Percentiles rank a stretch among this genome's conserved stretches.
phyloP scores from a whole-genome alignment of 2,888 invertebrate genomes.

The Archips crataeganus region DNA sequence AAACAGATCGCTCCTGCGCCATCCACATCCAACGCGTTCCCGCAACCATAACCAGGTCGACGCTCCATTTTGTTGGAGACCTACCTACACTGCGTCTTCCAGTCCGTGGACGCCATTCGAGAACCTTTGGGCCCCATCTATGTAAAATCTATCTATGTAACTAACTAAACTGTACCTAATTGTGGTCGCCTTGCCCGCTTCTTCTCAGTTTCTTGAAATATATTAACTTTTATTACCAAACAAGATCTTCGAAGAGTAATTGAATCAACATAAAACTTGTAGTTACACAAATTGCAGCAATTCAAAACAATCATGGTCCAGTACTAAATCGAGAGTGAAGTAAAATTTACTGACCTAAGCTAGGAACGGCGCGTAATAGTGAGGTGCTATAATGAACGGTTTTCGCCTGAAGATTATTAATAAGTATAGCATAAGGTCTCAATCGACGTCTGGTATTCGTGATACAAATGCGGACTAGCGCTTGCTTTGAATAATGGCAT shows the following conservation, averaged over 20 bases:
- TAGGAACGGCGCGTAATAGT: constrained; percentile 66
- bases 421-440: constrained; percentile 46
- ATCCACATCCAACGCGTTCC: too few species aligned
- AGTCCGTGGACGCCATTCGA: too few species aligned
- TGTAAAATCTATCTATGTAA: too few species aligned
- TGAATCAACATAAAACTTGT: constrained; percentile 49
- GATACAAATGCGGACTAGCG: constrained; percentile 26
- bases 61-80: too few species aligned
- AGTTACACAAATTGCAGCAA: constrained; percentile 60
- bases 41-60: too few species aligned
- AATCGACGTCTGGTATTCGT: constrained; percentile 20
- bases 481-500: not conserved
- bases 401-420: constrained; percentile 59
- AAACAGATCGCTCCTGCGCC: too few species aligned
- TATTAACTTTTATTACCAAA: not conserved
- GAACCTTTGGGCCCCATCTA: too few species aligned
- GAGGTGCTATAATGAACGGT: constrained; percentile 59
- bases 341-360: constrained; percentile 54
- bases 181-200: not conserved
- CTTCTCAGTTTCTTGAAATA: not conserved
- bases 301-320: constrained; percentile 61
- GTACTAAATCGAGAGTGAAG: constrained; percentile 62
- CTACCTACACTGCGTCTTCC: too few species aligned
- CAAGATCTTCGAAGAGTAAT: not conserved
- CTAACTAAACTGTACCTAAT: not conserved